phyloP scores from a whole-genome alignment of 2,797 vertebrate species.

The Mus caroli region DNA sequence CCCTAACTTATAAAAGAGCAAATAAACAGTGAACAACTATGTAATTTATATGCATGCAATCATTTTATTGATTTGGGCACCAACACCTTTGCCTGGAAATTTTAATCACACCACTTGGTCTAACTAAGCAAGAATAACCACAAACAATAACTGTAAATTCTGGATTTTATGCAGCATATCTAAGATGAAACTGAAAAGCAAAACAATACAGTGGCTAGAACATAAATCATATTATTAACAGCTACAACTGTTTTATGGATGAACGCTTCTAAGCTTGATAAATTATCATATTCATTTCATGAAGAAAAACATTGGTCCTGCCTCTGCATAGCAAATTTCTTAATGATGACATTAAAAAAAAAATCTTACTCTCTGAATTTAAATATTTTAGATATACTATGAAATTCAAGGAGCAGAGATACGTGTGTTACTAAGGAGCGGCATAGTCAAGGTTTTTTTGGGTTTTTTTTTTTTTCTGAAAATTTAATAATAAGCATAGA shows the following conservation, averaged over 20 bases:
- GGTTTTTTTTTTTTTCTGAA: conserved; percentile 53
- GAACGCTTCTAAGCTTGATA: conserved; percentile 55
- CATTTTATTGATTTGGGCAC: background rate
- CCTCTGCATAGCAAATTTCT: conserved; percentile 74
- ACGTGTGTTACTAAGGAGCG: conserved; percentile 60
- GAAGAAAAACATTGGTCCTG: conserved; percentile 68
- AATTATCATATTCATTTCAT: conserved; percentile 65
- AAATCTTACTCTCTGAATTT: conserved; percentile 72
- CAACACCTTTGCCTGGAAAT: conserved; percentile 8
- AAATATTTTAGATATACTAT: conserved; percentile 72
- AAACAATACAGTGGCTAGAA: conserved; percentile 21
- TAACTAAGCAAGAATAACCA: conserved; percentile 53
- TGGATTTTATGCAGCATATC: conserved; percentile 62
- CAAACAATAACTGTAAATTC: conserved; percentile 48
- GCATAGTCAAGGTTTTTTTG: conserved; percentile 59
- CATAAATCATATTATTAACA: conserved; percentile 64
- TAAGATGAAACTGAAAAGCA: conserved; percentile 63
- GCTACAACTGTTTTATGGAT: conserved; percentile 65
- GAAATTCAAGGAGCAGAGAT: conserved; percentile 36
- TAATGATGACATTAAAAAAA: conserved; percentile 68
- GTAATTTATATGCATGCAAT: background rate
- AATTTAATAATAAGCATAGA: conserved; percentile 81
- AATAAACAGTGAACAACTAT: background rate
- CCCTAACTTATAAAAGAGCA: conserved; percentile 26
- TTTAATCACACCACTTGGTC: conserved; percentile 49